Evolutionary conservation across 2,797 vertebrate genomes (phyloP), one percentile per base, ranked within the genome.

Genomic region (Lagocephalus sceleratus): DNA sequence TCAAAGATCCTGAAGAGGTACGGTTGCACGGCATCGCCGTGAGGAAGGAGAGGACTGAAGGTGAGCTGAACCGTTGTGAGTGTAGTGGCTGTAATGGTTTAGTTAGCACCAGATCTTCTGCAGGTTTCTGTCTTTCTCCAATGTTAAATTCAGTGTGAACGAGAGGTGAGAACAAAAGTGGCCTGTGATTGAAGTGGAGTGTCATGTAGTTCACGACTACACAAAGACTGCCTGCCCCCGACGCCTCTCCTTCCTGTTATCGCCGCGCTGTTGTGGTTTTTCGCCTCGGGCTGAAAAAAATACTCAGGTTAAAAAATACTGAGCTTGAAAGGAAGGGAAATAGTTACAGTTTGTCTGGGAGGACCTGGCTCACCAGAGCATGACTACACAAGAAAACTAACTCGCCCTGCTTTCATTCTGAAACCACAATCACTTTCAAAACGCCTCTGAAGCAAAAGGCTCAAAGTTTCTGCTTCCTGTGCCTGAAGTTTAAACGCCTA

Each of bases 1-100:
- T 1, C 54, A 47, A 65, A 35, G 51, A 29, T 11, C 40, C 19
- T 35, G 21, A 40, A 20, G 61, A 74, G 57, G 48, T 69, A 55
- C 53, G 39, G 6, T n/a, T 42, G 60, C 68, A 46, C 45, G 52
- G 15, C 48, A 29, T 12, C 2, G 10, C 43, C 10, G 20, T 48
- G 26, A 25, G 8, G 21, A 52, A 25, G 20, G 20, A 25, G 3
- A 62, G 32, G 21, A 40, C 14, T 10, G 5, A 55, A 14, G 3
- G 17, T 26, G 9, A 2, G 6, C 23, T 45, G 47, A 4, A n/a
- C 23, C 46, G 39, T 17, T 58, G 56, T 56, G 45, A 12, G 22
- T 65, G 72, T 75, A 70, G 69, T 80, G 66, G 60, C 61, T 68
- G 63, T 63, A 35, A 50, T 7, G 6, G 47, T 69, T 61, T 59